phyloP scores from a whole-genome alignment of 2,888 invertebrate genomes.

The Oligia fasciuncula region DNA sequence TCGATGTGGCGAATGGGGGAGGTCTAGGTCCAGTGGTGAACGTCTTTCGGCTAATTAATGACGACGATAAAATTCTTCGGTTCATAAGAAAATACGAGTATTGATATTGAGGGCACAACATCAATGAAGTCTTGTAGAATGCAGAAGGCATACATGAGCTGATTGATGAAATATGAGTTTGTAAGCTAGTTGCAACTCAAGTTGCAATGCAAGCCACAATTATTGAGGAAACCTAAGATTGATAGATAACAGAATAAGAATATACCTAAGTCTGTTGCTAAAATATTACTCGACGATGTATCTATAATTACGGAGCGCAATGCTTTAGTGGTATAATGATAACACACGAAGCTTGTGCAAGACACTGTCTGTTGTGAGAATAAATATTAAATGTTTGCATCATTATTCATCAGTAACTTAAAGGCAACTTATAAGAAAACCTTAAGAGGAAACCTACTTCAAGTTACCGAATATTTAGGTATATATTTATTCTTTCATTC shows the following conservation, averaged over 20 bases:
- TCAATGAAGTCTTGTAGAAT: too few relatives aligned
- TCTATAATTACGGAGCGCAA: conserved; percentile 37
- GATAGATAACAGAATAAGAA: background rate
- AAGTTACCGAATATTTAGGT: background rate
- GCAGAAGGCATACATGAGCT: background rate
- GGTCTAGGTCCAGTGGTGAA: background rate
- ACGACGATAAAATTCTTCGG: too few relatives aligned
- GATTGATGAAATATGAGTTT: background rate
- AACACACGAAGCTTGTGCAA: conserved; percentile 17
- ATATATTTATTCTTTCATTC: too few relatives aligned
- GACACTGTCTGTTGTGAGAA: background rate
- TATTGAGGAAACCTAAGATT: conserved; percentile 23
- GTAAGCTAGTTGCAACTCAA: conserved; percentile 1
- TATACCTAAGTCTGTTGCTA: background rate
- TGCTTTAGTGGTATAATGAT: conserved; percentile 33
- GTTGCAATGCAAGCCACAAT: conserved; percentile 6
- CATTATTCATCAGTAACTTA: conserved; percentile 1
- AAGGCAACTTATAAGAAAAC: background rate
- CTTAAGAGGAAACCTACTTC: background rate
- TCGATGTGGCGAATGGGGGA: background rate
- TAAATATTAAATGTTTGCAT: conserved; percentile 13
- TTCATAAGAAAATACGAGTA: background rate
- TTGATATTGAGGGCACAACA: background rate
- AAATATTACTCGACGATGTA: conserved; percentile 41
- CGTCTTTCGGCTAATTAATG: too few relatives aligned